Conservation (phyloP, 2,797 vertebrate genomes). For the Prunella strophiata region DNA sequence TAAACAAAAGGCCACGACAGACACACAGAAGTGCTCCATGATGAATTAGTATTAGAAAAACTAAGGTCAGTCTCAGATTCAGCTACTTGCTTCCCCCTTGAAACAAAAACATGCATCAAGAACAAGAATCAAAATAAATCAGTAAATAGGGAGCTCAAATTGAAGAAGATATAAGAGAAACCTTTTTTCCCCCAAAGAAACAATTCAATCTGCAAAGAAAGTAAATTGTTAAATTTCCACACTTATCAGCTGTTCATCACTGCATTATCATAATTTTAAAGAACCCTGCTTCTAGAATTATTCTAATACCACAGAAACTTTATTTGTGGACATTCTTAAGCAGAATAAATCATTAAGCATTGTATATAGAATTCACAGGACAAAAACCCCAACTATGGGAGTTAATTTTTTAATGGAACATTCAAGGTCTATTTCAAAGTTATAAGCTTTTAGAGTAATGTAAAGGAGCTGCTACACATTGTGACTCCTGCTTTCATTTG, state of each 20-base stretch:
- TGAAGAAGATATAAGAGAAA: not conserved
- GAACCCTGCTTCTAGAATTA: not conserved
- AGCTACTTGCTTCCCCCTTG: not conserved
- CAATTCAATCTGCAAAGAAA: not conserved
- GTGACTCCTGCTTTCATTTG: not conserved
- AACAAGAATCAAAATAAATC: not conserved
- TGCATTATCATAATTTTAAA: not conserved
- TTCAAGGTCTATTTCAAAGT: not conserved
- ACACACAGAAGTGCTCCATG: not conserved
- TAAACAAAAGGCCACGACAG: not conserved
- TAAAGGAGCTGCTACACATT: not conserved
- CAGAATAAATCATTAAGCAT: not conserved
- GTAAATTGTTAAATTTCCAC: not conserved
- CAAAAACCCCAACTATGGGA: not conserved
- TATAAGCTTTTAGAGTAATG: not conserved
- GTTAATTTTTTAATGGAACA: conserved; percentile 1
- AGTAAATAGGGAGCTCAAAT: not conserved
- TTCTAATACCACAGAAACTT: not conserved
- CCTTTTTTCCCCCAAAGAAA: not conserved
- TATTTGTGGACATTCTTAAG: not conserved
- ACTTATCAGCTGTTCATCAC: not conserved
- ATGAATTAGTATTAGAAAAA: not conserved
- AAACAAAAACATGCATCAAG: not conserved
- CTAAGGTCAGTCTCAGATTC: not conserved
- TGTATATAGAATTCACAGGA: not conserved